Conservation (phyloP, 2,113 vertebrate species). For the Phylloscopus whistleri region DNA sequence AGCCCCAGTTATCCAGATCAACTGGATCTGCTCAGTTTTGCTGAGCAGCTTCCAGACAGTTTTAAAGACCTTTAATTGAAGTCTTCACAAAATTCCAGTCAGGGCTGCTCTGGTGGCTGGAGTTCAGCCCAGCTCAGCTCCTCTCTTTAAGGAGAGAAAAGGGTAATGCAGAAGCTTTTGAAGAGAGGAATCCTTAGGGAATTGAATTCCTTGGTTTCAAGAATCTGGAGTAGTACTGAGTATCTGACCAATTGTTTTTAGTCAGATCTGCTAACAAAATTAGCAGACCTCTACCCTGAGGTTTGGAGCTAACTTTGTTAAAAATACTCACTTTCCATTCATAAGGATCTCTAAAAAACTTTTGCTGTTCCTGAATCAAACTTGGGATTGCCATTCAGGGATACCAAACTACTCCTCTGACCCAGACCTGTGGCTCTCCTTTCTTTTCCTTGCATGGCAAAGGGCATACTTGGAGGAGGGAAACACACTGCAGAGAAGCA, state of each 20-base stretch:
- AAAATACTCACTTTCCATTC: not conserved
- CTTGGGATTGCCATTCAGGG: not conserved
- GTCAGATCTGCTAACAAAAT: not conserved
- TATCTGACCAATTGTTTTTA: not conserved
- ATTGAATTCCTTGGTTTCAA: not conserved
- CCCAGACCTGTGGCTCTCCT: not conserved
- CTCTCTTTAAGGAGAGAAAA: not conserved
- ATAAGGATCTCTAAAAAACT: not conserved
- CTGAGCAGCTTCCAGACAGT: not conserved
- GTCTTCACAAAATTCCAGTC: not conserved
- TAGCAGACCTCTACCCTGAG: not conserved
- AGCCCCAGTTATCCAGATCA: not conserved
- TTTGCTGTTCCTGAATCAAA: not conserved
- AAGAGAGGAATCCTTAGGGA: not conserved
- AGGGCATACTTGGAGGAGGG: not conserved
- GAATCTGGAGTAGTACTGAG: not conserved
- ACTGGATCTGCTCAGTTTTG: not conserved
- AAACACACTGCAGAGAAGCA: not conserved
- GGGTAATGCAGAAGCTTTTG: not conserved
- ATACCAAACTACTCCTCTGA: not conserved
- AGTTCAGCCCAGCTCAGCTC: not conserved
- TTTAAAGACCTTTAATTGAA: not conserved
- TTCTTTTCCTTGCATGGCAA: not conserved
- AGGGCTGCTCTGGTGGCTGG: not conserved
- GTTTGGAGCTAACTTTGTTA: not conserved